A percentile compares a stretch with the other conserved stretches of the same genome.
Evolutionary conservation across 2,113 vertebrate genomes (phyloP).

Genomic region (Leptocoma aspasia): DNA sequence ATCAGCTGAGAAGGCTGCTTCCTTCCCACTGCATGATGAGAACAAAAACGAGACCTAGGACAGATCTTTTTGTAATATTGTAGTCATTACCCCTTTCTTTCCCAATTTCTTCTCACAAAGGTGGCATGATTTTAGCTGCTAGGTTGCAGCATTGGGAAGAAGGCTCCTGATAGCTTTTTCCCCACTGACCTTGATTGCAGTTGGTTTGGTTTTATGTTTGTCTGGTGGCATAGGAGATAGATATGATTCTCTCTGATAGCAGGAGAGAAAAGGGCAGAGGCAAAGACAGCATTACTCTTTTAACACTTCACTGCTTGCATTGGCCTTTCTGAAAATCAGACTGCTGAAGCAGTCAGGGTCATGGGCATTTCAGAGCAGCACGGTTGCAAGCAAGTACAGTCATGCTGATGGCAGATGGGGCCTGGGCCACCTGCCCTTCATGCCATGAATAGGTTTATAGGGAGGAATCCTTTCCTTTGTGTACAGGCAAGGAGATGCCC

Average conservation of each 20-base stretch:
- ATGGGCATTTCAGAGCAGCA: neutral
- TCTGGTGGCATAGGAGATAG: neutral
- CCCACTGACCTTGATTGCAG: neutral
- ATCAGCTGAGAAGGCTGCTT: neutral
- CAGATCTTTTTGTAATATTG: neutral
- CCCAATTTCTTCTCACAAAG: neutral
- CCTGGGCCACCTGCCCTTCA: neutral
- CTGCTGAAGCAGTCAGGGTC: neutral
- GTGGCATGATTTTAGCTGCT: neutral
- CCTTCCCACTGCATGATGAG: neutral
- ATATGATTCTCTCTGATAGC: no score
- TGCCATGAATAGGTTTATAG: neutral
- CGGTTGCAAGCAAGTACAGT: rapidly evolving
- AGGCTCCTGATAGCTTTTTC: neutral
- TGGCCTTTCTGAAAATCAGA: neutral
- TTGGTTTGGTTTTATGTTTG: neutral
- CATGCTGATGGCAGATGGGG: neutral
- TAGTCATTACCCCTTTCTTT: neutral
- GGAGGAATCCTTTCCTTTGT: neutral
- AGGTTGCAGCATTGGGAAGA: neutral
- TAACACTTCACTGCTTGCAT: neutral
- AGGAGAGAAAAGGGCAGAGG: neutral
- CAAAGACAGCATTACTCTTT: neutral
- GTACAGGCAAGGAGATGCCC: neutral
- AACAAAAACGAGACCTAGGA: neutral